Evolutionary conservation across 2,113 vertebrate genomes (phyloP).

Genomic region (Chlamydotis undulata): DNA sequence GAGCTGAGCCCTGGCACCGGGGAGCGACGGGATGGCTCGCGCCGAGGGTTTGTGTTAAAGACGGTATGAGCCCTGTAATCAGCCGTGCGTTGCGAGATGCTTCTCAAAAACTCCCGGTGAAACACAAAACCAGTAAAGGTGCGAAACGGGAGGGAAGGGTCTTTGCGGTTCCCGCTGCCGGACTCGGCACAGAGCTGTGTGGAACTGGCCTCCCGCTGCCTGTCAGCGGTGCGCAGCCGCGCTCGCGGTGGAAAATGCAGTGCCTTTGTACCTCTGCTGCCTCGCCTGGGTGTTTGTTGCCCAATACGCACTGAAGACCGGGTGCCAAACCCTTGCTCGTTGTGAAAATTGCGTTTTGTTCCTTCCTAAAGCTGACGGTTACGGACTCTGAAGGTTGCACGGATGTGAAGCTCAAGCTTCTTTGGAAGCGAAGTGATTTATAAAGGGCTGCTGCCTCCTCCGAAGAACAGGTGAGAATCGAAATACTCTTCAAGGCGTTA

Average conservation of each 20-base stretch:
- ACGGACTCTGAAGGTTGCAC: background rate
- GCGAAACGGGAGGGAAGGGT: fast-evolving
- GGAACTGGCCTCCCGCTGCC: fast-evolving
- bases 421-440: background rate
- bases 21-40: background rate
- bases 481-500: background rate
- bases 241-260: background rate
- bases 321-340: background rate
- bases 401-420: background rate
- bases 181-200: background rate
- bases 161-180: background rate
- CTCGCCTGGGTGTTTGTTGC: background rate
- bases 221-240: fast-evolving
- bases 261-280: background rate
- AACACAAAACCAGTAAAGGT: background rate
- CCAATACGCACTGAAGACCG: background rate
- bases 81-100: background rate
- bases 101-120: background rate
- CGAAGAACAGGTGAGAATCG: background rate
- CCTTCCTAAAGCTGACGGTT: background rate
- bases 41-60: background rate
- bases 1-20: background rate
- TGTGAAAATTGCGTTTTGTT: background rate
- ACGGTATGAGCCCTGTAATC: no score
- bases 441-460: slow-evolving; percentile 5